Conservation (phyloP, 2,888 invertebrate species). For the Mimas tiliae region DNA sequence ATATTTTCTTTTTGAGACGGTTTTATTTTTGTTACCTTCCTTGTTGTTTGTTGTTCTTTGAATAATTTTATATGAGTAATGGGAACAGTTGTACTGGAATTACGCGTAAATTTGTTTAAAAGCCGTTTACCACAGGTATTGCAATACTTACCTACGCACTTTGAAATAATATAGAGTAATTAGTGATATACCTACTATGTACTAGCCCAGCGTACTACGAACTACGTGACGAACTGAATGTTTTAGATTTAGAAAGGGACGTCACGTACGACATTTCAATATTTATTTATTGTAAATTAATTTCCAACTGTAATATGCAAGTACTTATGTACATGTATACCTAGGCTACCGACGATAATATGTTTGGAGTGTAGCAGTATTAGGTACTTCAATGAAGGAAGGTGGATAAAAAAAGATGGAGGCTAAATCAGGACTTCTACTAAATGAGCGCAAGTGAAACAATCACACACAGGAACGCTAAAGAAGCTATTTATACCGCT, state of each 20-base stretch:
- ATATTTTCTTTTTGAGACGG: no score
- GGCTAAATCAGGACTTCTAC: slow-evolving; percentile 10
- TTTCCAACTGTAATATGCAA: background rate
- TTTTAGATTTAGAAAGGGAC: slow-evolving; percentile 10
- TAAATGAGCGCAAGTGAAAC: slow-evolving; percentile 14
- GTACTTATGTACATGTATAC: no score
- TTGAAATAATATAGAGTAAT: background rate
- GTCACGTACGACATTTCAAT: background rate
- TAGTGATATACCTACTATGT: background rate
- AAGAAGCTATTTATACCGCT: slow-evolving; percentile 43
- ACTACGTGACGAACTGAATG: slow-evolving; percentile 9
- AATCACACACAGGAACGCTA: slow-evolving; percentile 24
- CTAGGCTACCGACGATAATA: background rate
- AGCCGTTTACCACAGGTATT: background rate
- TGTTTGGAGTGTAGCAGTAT: background rate
- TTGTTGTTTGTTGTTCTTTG: background rate
- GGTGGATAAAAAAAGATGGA: background rate
- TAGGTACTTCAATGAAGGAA: background rate
- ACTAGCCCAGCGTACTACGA: background rate
- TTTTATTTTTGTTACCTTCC: no score
- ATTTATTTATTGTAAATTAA: background rate
- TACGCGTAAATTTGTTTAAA: background rate
- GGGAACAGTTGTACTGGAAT: background rate
- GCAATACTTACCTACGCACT: background rate
- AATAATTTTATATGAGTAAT: background rate